Evolutionary conservation across 2,113 vertebrate species (phyloP).

Genomic region (Mesoclemmys tuberculata): DNA sequence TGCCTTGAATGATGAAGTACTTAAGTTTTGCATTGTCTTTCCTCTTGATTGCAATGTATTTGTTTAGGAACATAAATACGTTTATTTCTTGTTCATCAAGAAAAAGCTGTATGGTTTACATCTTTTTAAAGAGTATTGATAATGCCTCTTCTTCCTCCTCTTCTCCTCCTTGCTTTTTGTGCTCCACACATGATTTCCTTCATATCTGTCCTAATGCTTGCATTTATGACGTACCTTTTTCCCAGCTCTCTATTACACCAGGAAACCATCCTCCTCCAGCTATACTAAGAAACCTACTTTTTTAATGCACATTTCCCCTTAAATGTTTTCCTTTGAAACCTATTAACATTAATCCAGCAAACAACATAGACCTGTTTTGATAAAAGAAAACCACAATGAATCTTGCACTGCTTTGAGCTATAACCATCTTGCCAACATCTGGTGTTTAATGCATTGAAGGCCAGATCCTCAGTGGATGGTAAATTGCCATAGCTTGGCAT

Average conservation of each 20-base stretch:
- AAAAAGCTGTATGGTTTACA: not conserved
- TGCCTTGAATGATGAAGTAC: not conserved
- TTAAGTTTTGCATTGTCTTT: constrained; percentile 6
- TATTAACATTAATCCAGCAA: not conserved
- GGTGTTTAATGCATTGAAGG: not conserved
- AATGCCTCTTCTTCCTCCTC: not conserved
- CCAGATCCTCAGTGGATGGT: not conserved
- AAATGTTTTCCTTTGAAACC: not conserved
- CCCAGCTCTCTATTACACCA: not conserved
- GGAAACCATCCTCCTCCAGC: not conserved
- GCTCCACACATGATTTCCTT: not conserved
- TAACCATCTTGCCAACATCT: not conserved
- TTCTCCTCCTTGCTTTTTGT: not conserved
- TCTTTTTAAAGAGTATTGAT: rapidly evolving
- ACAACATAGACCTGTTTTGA: not conserved
- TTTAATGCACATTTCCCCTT: not conserved
- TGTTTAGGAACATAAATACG: not conserved
- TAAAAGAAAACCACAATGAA: not conserved
- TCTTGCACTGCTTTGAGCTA: not conserved
- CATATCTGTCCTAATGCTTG: not conserved
- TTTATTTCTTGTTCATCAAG: not conserved
- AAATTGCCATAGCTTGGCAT: not conserved
- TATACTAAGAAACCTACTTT: not conserved
- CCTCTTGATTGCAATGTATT: not conserved
- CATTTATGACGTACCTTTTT: not conserved